These are phyloP conservation scores for Sinocyclocheilus maitianheensis DNA, from an alignment of 2,113 vertebrate genomes.

Conservation along the genomic window DNA sequence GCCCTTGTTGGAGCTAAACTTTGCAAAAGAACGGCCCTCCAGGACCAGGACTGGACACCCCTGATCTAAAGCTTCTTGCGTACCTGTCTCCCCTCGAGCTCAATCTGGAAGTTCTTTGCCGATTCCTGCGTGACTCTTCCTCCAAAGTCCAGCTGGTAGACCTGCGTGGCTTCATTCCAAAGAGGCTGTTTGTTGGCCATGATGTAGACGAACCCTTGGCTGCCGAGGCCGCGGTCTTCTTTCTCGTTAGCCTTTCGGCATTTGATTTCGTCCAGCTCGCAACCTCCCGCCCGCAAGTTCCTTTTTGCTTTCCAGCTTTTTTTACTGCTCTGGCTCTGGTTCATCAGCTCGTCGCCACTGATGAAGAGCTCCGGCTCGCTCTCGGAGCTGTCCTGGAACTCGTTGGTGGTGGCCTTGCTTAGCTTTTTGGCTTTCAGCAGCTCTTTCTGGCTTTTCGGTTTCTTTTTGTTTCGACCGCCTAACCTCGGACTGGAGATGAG, in stretches of 20 bases:
- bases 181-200: conserved; percentile 99
- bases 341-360: conserved; percentile 96
- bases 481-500: conserved; percentile 92
- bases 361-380: conserved; percentile 97
- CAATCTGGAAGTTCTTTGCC: conserved; percentile 98
- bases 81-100: conserved; percentile 97
- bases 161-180: conserved; percentile 97
- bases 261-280: conserved; percentile 91
- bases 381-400: conserved; percentile 98
- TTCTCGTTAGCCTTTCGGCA: conserved; percentile 91
- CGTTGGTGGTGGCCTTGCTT: conserved; percentile 83
- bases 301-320: conserved; percentile 97
- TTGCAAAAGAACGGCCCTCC: no score
- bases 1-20: no score
- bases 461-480: conserved; percentile 92
- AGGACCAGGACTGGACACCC: no score
- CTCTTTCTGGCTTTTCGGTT: conserved; percentile 93
- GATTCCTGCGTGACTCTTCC: conserved; percentile 97
- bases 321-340: conserved; percentile 92
- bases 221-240: conserved; percentile 91
- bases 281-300: conserved; percentile 82
- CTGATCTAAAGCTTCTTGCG: conserved; percentile 36
- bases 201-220: conserved; percentile 94
- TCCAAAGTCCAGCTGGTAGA: conserved; percentile 98
- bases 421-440: conserved; percentile 93